These are phyloP conservation scores for Julus scanicus DNA, from an alignment of 2,888 invertebrate species.

Conservation along the genomic window DNA sequence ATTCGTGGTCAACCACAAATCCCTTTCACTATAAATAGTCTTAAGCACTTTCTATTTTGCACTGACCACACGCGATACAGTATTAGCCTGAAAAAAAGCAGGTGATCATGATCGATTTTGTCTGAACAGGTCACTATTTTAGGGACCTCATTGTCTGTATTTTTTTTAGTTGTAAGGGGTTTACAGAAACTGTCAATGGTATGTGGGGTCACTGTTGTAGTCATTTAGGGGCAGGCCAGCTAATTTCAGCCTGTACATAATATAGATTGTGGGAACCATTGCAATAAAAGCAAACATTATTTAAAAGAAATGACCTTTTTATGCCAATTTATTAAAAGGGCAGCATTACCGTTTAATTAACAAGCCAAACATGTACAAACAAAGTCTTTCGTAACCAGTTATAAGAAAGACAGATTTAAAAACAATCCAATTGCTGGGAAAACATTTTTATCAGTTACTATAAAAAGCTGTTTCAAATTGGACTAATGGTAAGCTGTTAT, in stretches of 20 bases:
- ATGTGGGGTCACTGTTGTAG: not conserved
- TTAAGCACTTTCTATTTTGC: not conserved
- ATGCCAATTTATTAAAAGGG: too few species aligned
- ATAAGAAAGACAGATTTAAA: too few species aligned
- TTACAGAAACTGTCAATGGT: not conserved
- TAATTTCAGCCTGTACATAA: conserved; percentile 14
- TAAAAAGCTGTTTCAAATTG: too few species aligned
- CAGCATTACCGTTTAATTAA: too few species aligned
- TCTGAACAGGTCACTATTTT: not conserved
- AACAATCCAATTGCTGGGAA: too few species aligned
- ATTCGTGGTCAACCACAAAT: not conserved
- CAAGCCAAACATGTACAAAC: too few species aligned
- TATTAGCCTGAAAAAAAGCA: conserved; percentile 5
- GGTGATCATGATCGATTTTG: conserved; percentile 23
- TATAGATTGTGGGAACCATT: not conserved
- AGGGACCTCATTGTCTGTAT: not conserved
- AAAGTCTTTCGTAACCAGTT: too few species aligned
- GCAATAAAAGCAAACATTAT: not conserved
- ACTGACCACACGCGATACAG: conserved; percentile 16
- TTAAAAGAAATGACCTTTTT: too few species aligned
- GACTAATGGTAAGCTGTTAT: too few species aligned
- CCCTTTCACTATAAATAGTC: conserved; percentile 27
- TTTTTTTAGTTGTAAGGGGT: conserved; percentile 14
- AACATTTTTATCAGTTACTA: too few species aligned
- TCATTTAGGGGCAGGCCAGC: not conserved